A percentile compares a stretch with the other conserved stretches of the same genome.
These are phyloP conservation scores for Germaria angustata DNA, from an alignment of 2,888 invertebrate species.

Conservation along the genomic window DNA sequence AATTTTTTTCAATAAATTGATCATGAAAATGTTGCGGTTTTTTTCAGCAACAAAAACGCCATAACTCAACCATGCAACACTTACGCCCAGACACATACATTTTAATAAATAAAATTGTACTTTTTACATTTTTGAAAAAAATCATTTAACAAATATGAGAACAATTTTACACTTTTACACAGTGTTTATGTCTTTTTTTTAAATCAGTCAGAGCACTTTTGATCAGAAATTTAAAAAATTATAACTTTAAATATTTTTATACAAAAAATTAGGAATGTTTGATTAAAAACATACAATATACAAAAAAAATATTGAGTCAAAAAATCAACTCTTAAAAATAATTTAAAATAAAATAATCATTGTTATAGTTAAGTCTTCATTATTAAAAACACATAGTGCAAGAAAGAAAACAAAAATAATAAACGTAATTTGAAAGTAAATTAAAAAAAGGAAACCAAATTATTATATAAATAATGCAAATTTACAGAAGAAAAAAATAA, in stretches of 20 bases:
- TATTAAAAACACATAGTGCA: conserved; percentile 58
- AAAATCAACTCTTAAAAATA: conserved; percentile 49
- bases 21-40: too few relatives aligned
- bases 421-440: conserved; percentile 40
- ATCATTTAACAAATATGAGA: neutral
- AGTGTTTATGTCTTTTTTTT: neutral
- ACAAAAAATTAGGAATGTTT: conserved; percentile 39
- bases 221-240: conserved; percentile 17
- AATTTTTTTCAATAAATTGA: too few relatives aligned
- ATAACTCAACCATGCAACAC: neutral
- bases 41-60: too few relatives aligned
- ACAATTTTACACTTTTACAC: too few relatives aligned
- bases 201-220: conserved; percentile 45
- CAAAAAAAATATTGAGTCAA: conserved; percentile 50
- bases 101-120: conserved; percentile 8
- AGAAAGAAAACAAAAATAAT: conserved; percentile 50
- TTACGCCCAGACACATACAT: neutral
- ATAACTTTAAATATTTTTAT: conserved; percentile 47
- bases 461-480: conserved; percentile 68
- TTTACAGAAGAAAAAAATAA: conserved; percentile 53
- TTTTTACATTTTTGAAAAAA: conserved; percentile 1
- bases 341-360: conserved; percentile 62
- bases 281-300: conserved; percentile 19
- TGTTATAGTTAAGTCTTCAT: conserved; percentile 66
- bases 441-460: conserved; percentile 50